phyloP scores from a whole-genome alignment of 2,113 vertebrate species.

The Nannospalax galili region DNA sequence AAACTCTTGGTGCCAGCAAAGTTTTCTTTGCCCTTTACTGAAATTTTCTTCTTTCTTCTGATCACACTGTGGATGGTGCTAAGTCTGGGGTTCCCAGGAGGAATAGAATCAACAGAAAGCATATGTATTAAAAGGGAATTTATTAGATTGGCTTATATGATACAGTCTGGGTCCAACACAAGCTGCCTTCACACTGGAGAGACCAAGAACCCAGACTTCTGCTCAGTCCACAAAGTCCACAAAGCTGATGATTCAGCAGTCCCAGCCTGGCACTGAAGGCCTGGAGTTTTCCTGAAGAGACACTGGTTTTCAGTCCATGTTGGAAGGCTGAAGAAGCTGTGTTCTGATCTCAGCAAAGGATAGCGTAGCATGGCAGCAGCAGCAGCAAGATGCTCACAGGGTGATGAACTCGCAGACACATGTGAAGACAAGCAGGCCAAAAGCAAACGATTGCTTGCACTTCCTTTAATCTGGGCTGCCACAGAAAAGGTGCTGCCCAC shows the following conservation, averaged over 20 bases:
- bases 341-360: background rate
- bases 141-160: background rate
- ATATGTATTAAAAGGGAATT: background rate
- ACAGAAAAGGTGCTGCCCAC: background rate
- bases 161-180: too few relatives aligned
- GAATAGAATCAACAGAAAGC: background rate
- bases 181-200: background rate
- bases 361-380: background rate
- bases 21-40: background rate
- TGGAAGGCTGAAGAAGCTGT: background rate
- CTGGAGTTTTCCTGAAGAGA: too few relatives aligned
- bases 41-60: background rate
- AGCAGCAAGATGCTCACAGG: background rate
- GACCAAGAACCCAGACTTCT: background rate
- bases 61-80: background rate
- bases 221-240: accelerated
- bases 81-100: background rate
- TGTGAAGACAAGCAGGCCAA: background rate
- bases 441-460: background rate
- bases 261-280: background rate
- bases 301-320: background rate
- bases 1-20: background rate
- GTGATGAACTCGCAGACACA: background rate
- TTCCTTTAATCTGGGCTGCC: background rate
- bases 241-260: background rate